Conservation (phyloP, 2,888 invertebrate genomes). For the Furcula furcula region DNA sequence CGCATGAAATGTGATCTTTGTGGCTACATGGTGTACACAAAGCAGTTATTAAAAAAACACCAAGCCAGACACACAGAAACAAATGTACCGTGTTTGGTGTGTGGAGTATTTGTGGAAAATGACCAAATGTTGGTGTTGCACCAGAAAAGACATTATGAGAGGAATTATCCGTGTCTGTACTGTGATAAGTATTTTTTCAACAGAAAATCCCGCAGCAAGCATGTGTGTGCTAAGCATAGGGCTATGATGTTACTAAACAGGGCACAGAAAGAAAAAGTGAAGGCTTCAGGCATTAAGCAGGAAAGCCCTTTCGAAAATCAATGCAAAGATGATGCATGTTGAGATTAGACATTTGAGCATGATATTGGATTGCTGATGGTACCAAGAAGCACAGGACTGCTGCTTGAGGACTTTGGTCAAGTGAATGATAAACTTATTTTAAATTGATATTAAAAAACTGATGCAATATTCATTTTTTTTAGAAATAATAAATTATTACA, state of each 20-base stretch:
- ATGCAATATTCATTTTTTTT: too few species aligned
- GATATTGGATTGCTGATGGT: too few species aligned
- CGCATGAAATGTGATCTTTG: conserved; percentile 51
- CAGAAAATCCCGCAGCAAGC: conserved; percentile 26
- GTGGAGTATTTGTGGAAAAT: conserved; percentile 54
- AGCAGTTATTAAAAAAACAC: conserved; percentile 41
- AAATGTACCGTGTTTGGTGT: conserved; percentile 49
- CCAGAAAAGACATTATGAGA: conserved; percentile 51
- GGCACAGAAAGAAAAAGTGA: conserved; percentile 1
- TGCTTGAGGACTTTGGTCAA: too few species aligned
- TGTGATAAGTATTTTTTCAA: conserved; percentile 50
- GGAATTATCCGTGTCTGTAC: conserved; percentile 45
- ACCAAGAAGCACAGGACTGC: too few species aligned
- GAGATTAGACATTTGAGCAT: too few species aligned
- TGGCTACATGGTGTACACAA: conserved; percentile 39
- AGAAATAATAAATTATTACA: too few species aligned
- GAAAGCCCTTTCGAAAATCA: conserved; percentile 8
- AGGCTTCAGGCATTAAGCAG: conserved; percentile 8
- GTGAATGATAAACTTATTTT: too few species aligned
- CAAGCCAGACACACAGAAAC: conserved; percentile 41
- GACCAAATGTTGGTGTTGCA: conserved; percentile 45
- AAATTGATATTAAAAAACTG: too few species aligned
- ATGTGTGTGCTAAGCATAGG: conserved; percentile 21
- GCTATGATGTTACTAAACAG: conserved; percentile 5
- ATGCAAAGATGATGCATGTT: conserved; percentile 9